A percentile compares a stretch with the other conserved stretches of the same genome.
Conservation (phyloP, 2,113 vertebrate genomes). For the Macroglossus sobrinus region DNA sequence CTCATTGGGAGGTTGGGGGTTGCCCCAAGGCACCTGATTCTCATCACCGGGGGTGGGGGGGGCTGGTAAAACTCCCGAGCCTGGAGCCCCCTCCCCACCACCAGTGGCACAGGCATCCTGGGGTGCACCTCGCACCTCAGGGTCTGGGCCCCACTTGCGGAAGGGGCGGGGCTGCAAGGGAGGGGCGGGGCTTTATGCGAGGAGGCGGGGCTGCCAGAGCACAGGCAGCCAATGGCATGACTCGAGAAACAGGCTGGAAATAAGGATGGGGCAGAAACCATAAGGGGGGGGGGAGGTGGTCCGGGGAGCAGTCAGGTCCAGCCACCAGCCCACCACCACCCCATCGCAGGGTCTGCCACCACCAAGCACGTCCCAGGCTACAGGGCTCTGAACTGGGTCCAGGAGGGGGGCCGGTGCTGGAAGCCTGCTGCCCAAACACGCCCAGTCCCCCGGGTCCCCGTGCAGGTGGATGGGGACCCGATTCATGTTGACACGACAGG, state of each 20-base stretch:
- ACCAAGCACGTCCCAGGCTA: neutral
- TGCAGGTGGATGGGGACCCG: neutral
- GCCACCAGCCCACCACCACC: neutral
- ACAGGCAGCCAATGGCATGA: rapidly evolving
- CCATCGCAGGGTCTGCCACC: neutral
- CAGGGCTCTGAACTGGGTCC: neutral
- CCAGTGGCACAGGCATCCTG: rapidly evolving
- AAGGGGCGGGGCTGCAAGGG: neutral
- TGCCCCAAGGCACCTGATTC: neutral
- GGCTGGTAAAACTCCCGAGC: neutral
- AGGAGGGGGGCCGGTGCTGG: neutral
- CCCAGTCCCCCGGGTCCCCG: neutral
- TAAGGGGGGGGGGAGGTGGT: too few relatives aligned
- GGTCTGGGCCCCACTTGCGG: neutral
- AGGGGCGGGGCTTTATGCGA: neutral
- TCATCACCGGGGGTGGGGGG: neutral
- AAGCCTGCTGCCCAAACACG: too few relatives aligned
- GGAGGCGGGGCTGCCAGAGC: neutral
- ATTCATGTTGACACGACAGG: neutral
- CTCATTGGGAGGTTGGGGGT: rapidly evolving
- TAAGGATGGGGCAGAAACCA: neutral
- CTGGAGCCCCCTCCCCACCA: rapidly evolving
- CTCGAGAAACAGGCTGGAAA: neutral
- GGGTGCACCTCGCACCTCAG: rapidly evolving
- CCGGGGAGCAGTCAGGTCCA: neutral